Conservation (phyloP, 2,888 invertebrate genomes). For the Morpho helenor region DNA sequence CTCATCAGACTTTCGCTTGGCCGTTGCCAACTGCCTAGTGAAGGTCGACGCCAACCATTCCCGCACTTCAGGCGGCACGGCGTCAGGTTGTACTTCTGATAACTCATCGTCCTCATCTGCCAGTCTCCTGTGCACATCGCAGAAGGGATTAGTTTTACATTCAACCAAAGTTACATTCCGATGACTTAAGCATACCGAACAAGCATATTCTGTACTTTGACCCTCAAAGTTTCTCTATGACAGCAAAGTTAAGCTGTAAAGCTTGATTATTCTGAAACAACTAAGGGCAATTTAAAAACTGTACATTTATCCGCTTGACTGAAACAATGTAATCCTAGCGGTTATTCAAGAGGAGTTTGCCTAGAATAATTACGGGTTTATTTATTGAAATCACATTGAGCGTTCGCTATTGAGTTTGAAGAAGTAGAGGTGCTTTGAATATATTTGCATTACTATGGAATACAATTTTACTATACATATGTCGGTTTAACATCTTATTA, state of each 20-base stretch:
- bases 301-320: no score
- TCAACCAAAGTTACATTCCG: neutral
- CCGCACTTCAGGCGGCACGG: conserved; percentile 96
- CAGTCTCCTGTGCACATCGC: conserved; percentile 81
- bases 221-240: neutral
- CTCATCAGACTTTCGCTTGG: conserved; percentile 86
- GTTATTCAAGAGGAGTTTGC: no score
- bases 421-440: conserved; percentile 15
- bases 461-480: conserved; percentile 7
- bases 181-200: conserved; percentile 13
- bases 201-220: conserved; percentile 10
- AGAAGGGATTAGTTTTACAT: conserved; percentile 8
- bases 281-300: no score
- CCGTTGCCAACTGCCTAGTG: conserved; percentile 91
- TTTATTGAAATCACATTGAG: conserved; percentile 10
- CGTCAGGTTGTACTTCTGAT: conserved; percentile 97
- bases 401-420: conserved; percentile 14
- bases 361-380: neutral
- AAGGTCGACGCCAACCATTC: conserved; percentile 98
- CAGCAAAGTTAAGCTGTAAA: conserved; percentile 17
- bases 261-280: conserved; percentile 4
- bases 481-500: neutral
- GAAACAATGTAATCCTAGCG: no score
- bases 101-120: conserved; percentile 97
- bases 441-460: conserved; percentile 22